Evolutionary conservation across 2,113 vertebrate species (phyloP), one percentile per base, ranked within the genome.

Genomic region (Brachyhypopomus occidentalis): DNA sequence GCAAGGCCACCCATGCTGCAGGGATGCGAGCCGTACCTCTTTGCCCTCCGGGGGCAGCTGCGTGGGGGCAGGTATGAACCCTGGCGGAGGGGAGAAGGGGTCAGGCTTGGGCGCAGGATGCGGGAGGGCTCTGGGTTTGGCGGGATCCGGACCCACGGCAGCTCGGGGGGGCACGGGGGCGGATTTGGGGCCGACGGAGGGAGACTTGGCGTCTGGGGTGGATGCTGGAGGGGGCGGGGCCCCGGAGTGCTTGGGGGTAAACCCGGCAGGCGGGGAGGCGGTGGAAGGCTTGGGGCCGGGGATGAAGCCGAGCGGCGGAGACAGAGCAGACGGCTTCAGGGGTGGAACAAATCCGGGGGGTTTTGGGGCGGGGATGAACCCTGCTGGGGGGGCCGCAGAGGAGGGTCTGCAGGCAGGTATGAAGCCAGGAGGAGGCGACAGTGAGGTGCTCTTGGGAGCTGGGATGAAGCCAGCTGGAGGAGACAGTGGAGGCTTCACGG

Each of bases 21-120:
- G 0, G 78, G 78, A 27, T 67, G 38, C 23, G 82, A 72, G 66
- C 75, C 59, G 76, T 93, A 94, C 92, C 92, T 94, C 88, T 81
- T 79, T 84, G 80, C 85, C 89, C 78, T 78, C 85, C 25, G 77
- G 22, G 64, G 85, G 14, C 34, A 84, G 78, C 23, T 85, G 74
- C 19, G 88, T 85, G n/a, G 30, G 82, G 62, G 60, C 19, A 17
- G 80, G 58, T 78, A 77, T 80, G 16, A 79, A 77, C 73, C 76
- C 88, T 23, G 78, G 59, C 34, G 85, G 70, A 5, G 58, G 70
- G 41, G 81, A 60, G 17, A 79, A 17, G 14, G 81, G 76, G 48
- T 71, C 74, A 41, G 73, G 45, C 27, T 36, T 84, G 41, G 36
- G 27, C 19, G 4, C 22, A 52, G 79, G 77, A 64, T n/a, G 38